Evolutionary conservation across 2,113 vertebrate species (phyloP), one percentile per base, ranked within the genome.

Genomic region (Eleginops maclovinus): DNA sequence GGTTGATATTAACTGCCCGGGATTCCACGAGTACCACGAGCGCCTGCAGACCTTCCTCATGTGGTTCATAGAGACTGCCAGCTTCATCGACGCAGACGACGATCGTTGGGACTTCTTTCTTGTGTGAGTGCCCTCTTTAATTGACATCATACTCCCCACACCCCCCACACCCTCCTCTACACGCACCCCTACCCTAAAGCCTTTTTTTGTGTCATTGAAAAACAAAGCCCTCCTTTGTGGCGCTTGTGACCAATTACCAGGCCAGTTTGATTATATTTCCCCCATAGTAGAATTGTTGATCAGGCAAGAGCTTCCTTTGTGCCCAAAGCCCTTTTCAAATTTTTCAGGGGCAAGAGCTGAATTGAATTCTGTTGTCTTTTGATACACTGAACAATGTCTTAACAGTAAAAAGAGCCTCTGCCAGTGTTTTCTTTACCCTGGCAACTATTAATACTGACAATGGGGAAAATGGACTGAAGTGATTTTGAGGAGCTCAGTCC

Each of bases 61-160:
- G 97, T 99, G 97, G 98, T 99, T 97, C 96, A 99, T 99, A 92
- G 98, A 99, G 96, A 99, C 97, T 31, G 98, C 97, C 93, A 99
- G 97, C 91, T 99, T 96, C 96, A 99, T 99, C 93, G 97, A 99
- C 84, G 93, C 96, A 86, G 98, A 99, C 86, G 97, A 99, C 92
- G 98, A 99, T 95, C 97, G 94, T 94, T 99, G 98, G 98, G 97
- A 99, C 96, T 99, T 97, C 96, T 99, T 99, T 97, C 96, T 99
- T 92, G 94, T 99, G 97, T 99, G 96, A 97, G 97, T 97, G 94
- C 94, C 95, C 94, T 95, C 82, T 75, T 96, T 95, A 95, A 96
- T 95, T 95, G 94, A 95, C 93, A 94, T 95, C 95, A 90, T 10
- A 76, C 60, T 65, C 76, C 75, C 46, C 61, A n/a, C 10, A 55